A percentile compares a stretch with the other conserved stretches of the same genome.
Evolutionary conservation across 2,113 vertebrate species (phyloP).

Genomic region (Rhea americana): DNA sequence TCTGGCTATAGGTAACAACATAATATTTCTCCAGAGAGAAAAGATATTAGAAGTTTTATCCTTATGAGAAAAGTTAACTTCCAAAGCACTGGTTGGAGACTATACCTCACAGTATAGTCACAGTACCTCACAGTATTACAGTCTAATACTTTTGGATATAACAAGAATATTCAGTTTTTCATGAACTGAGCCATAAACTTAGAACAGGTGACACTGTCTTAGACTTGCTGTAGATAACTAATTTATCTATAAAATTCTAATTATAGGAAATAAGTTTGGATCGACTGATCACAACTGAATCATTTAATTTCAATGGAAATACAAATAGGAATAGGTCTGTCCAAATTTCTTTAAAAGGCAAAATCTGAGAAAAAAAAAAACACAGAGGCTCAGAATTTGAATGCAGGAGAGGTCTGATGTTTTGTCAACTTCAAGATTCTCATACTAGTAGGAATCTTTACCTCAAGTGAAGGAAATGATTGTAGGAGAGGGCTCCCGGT

Average conservation of each 20-base stretch:
- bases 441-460: background rate
- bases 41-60: background rate
- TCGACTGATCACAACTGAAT: background rate
- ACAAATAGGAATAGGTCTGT: background rate
- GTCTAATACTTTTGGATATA: background rate
- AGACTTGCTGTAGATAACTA: background rate
- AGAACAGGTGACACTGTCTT: background rate
- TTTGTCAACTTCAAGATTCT: background rate
- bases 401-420: background rate
- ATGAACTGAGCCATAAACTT: background rate
- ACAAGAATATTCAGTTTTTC: background rate
- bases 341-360: background rate
- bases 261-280: background rate
- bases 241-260: background rate
- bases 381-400: background rate
- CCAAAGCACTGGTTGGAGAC: background rate
- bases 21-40: background rate
- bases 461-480: background rate
- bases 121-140: background rate
- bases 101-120: background rate
- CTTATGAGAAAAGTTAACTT: background rate
- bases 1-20: background rate
- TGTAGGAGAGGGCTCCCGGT: background rate
- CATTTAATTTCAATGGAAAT: background rate
- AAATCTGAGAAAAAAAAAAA: background rate